Evolutionary conservation across 2,113 vertebrate genomes (phyloP), one percentile per base, ranked within the genome.

Genomic region (Tapirus terrestris): DNA sequence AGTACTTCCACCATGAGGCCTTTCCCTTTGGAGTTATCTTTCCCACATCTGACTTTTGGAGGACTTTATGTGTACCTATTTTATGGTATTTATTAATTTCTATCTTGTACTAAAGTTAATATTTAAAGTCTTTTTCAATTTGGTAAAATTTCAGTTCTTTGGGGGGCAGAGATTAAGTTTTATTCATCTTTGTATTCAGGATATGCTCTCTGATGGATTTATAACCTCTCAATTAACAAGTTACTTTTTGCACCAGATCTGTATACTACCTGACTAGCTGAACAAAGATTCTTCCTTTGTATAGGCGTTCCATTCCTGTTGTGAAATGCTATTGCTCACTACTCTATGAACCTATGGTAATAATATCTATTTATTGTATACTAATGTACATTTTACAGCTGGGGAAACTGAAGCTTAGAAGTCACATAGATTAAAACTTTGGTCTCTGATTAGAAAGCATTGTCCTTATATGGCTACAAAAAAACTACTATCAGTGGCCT

Each of bases 131-230:
- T 61, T 63, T 88, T 53, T 33, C 25, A 53, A 18, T 56, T 61
- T 61, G 45, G 60, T 45, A 79, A 95, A 79, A 89, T 60, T 70
- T 84, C 89, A 84, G 31, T 39, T 95, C 14, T 95, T 89, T 31
- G 25, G 9, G 23, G 25, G 70, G 18, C 31, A 86, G 48, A 45
- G 16, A 33, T 89, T 43, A 72, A 56, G 20, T 87, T 92, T 92
- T 58, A 86, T 63, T 80, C 13, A 31, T n/a, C 33, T 97, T 93
- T 83, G 8, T 63, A 75, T 83, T 95, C 3, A 61, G 31, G 20
- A 36, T 79, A 58, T 75, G 70, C 23, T 76, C 12, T 21, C 14
- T 95, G 6, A 56, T 53, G 14, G 20, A 36, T 75, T 90, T 83
- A 23, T 79, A 93, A 67, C 94, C 25, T 92, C 33, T 90, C 58